Conservation (phyloP, 2,888 invertebrate species). For the Ophioninae sp. region DNA sequence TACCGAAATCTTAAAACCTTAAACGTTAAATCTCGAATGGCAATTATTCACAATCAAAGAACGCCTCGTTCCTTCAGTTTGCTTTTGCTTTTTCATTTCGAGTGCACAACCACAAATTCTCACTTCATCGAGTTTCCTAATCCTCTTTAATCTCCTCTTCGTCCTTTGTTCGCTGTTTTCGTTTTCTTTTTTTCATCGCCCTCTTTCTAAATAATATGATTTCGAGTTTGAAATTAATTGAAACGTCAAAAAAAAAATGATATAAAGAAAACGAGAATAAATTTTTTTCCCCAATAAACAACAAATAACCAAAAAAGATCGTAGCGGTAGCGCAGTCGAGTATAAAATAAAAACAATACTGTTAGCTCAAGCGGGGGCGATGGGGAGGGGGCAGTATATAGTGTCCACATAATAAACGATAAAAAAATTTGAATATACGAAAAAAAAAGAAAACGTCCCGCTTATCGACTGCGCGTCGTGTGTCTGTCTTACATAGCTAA, state of each 20-base stretch:
- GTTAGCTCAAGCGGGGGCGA: constrained; percentile 65
- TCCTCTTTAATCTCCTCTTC: neutral
- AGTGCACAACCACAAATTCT: constrained; percentile 35
- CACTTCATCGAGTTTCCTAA: constrained; percentile 10
- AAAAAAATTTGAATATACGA: neutral
- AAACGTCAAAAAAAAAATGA: constrained; percentile 39
- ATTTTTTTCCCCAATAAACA: neutral
- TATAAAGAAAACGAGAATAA: constrained; percentile 24
- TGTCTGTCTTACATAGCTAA: constrained; percentile 33
- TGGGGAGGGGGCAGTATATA: constrained; percentile 54
- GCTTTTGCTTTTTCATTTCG: neutral
- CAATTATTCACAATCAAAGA: neutral
- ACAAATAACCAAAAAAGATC: neutral
- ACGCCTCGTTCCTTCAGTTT: neutral
- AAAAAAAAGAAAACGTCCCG: neutral
- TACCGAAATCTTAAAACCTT: neutral
- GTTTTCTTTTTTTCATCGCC: neutral
- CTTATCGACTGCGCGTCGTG: neutral
- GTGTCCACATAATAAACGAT: constrained; percentile 29
- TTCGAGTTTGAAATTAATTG: constrained; percentile 38
- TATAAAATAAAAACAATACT: constrained; percentile 66
- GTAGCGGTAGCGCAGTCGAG: constrained; percentile 38
- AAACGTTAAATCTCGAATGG: neutral
- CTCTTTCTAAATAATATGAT: neutral
- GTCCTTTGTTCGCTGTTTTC: neutral